Base-by-base conservation (phyloP, 2,113 vertebrate genomes). In the Aspiorhynchus laticeps region DNA sequence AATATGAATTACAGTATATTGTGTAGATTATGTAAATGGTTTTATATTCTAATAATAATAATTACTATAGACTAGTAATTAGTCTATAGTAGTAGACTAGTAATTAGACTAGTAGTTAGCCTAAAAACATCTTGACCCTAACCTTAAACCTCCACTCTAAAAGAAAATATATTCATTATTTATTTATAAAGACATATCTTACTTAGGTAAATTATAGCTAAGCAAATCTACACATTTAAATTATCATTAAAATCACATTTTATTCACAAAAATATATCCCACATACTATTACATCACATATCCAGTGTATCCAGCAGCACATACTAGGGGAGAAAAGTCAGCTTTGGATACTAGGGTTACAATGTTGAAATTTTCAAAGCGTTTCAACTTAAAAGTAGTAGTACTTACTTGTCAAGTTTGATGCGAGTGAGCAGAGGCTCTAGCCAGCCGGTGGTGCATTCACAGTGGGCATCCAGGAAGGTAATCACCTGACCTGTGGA, bases 401-500 rank as follows among this genome's bases (percentile, higher is more conserved):
- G 73, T 48, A 43, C 73, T 90, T 95, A 99, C 98, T 97, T 98
- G 96, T 99, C 97, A 82, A 96, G 94, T 93, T 96, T 98, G 94
- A 99, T 99, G 91, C 98, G 96, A 88, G 97, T 95, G 41, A 99
- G 95, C 85, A 99, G 95, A 86, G 98, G 98, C 89, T 99, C 98
- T 38, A 99, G 95, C 98, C 98, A 99, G 56, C 98, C 98, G 87
- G 95, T 94, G 56, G 98, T 99, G 91, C 98, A 99, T 93, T 99
- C 98, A 91, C 98, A 99, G 92, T 99, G 98, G 88, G 98, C 98
- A 83, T 99, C 98, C 91, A 99, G 93, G 91, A 99, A 99, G 90
- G 98, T 99, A 91, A 99, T 99, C 90, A 99, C 98, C 93, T 99
- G 98, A 90, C 98, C 98, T 80, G 97, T 98, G 77, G 98, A 99